phyloP scores from a whole-genome alignment of 2,888 invertebrate genomes.

The Heteromurus nitidus region DNA sequence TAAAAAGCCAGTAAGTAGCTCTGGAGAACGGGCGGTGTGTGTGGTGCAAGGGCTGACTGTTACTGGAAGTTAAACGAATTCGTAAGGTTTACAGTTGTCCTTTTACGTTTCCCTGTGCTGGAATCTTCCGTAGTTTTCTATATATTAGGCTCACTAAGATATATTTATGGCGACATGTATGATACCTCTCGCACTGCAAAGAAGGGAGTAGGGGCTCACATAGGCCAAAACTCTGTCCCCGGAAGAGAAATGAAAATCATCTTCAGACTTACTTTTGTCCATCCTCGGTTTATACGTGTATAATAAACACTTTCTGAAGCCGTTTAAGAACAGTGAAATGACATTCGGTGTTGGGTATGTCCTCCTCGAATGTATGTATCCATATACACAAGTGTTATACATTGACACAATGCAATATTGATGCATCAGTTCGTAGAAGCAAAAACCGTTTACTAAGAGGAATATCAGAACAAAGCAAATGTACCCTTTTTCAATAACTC shows the following conservation, averaged over 20 bases:
- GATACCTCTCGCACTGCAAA: conserved; percentile 55
- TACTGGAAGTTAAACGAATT: background rate
- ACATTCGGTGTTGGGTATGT: conserved; percentile 42
- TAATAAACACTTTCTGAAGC: background rate
- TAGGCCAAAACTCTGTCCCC: conserved; percentile 41
- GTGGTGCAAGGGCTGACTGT: background rate
- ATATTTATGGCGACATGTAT: conserved; percentile 61
- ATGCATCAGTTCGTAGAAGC: background rate
- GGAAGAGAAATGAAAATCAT: conserved; percentile 52
- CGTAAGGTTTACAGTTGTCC: background rate
- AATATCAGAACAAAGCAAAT: conserved; percentile 29
- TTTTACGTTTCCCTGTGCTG: background rate
- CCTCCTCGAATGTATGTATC: background rate
- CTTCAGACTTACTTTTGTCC: conserved; percentile 30
- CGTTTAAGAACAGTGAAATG: conserved; percentile 35
- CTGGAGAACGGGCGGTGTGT: background rate
- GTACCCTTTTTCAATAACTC: conserved; percentile 49
- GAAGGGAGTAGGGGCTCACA: conserved; percentile 25
- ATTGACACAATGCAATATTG: no score
- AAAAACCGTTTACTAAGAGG: conserved; percentile 26
- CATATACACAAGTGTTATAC: conserved; percentile 13
- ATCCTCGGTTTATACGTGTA: conserved; percentile 14
- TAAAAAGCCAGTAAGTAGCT: conserved; percentile 58
- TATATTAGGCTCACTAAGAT: no score
- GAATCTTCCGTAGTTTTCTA: background rate